phyloP scores from a whole-genome alignment of 2,888 invertebrate species.

The Diarsia rubi region DNA sequence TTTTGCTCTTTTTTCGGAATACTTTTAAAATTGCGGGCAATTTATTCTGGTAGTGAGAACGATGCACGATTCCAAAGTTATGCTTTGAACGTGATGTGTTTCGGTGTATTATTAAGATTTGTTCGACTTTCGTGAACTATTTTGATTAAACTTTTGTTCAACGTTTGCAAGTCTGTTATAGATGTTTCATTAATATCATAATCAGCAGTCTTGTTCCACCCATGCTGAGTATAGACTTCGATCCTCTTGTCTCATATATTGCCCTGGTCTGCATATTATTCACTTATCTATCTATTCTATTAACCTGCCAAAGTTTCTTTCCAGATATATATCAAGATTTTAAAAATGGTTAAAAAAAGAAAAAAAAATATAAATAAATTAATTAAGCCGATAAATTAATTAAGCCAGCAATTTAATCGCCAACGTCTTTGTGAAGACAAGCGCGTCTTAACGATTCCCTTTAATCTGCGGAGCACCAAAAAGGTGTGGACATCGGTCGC shows the following conservation, averaged over 20 bases:
- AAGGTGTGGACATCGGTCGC: constrained; percentile 67
- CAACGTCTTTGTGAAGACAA: constrained; percentile 30
- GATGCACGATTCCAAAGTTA: constrained; percentile 47
- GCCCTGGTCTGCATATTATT: not conserved
- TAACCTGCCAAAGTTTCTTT: not conserved
- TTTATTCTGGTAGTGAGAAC: constrained; percentile 35
- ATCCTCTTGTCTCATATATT: not conserved
- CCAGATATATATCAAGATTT: not conserved
- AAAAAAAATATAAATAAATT: too few species aligned
- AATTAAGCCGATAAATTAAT: constrained; percentile 40
- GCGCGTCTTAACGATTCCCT: constrained; percentile 33
- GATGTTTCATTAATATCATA: not conserved
- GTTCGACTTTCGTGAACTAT: constrained; percentile 43
- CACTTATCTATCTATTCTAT: too few species aligned
- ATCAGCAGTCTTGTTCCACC: not conserved
- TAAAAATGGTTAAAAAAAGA: not conserved
- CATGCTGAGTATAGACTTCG: not conserved
- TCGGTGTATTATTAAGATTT: constrained; percentile 40
- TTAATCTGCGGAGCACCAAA: constrained; percentile 61
- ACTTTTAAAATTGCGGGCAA: constrained; percentile 51
- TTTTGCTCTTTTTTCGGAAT: constrained; percentile 36
- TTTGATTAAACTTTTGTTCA: constrained; percentile 21
- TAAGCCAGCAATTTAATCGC: constrained; percentile 28
- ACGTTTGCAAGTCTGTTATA: not conserved
- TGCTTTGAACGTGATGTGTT: constrained; percentile 51